Evolutionary conservation across 92 coral and sea anemone species (phyloP).

Genomic region (Palythoa caribaeorum): DNA sequence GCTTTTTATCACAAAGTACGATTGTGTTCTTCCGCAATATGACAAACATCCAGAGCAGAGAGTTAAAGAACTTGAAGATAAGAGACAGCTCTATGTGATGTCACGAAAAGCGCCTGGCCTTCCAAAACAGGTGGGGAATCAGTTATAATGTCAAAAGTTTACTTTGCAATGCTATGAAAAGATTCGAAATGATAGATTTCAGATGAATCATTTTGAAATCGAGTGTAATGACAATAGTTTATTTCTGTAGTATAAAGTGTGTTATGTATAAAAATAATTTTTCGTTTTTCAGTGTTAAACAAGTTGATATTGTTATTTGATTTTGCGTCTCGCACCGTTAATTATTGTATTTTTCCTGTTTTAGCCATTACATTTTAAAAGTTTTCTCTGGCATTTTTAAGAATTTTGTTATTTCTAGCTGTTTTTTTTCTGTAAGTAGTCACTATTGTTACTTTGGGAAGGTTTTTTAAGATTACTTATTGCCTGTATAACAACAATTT

Average conservation of each 20-base stretch:
- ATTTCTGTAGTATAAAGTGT: background rate
- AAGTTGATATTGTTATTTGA: too few relatives aligned
- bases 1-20: slow-evolving; percentile 79
- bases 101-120: slow-evolving; percentile 93
- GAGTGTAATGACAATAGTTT: background rate
- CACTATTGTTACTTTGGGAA: too few relatives aligned
- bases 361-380: too few relatives aligned
- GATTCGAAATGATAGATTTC: background rate
- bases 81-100: slow-evolving; percentile 76
- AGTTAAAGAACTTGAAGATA: slow-evolving; percentile 82
- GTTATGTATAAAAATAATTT: too few relatives aligned
- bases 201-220: background rate
- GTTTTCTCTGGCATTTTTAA: background rate
- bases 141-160: background rate
- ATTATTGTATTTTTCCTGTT: background rate
- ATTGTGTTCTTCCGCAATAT: slow-evolving; percentile 92
- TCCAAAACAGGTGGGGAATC: slow-evolving; percentile 88
- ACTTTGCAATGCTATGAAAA: background rate
- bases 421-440: too few relatives aligned
- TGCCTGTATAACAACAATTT: background rate
- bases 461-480: too few relatives aligned
- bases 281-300: too few relatives aligned
- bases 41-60: slow-evolving; percentile 90
- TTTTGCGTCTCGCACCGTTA: background rate
- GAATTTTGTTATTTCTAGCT: background rate